Percentiles rank a stretch among this genome's conserved stretches.
Evolutionary conservation across 2,888 invertebrate species (phyloP).

Genomic region (Matsumyia berberina): DNA sequence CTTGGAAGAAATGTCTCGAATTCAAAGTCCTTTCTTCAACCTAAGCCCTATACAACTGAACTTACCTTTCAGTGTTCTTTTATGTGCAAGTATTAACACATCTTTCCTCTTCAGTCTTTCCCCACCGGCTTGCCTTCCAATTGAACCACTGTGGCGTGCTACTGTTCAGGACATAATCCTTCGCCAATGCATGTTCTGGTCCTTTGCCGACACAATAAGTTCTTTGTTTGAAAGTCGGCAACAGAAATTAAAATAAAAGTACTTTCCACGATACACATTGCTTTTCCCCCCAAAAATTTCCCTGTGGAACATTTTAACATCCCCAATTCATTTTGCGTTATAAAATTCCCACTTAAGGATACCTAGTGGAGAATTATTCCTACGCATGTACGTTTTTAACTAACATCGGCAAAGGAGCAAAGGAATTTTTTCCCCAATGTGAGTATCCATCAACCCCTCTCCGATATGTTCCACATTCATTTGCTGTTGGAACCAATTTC

Average conservation of each 20-base stretch:
- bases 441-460: not conserved
- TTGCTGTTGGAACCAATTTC: not conserved
- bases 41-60: not conserved
- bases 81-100: not conserved
- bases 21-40: too few relatives aligned
- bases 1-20: too few relatives aligned
- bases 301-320: not conserved
- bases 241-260: not conserved
- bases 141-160: not conserved
- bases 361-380: constrained; percentile 24
- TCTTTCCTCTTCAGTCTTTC: not conserved
- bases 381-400: constrained; percentile 62
- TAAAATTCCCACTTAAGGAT: not conserved
- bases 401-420: not conserved
- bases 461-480: constrained; percentile 20
- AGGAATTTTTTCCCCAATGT: constrained; percentile 20
- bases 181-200: not conserved
- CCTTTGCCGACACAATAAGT: not conserved
- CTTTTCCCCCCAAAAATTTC: not conserved
- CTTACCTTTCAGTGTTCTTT: not conserved
- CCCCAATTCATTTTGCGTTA: not conserved
- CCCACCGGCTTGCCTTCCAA: constrained; percentile 15
- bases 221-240: not conserved
- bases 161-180: not conserved
- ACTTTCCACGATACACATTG: constrained; percentile 26